Evolutionary conservation across 2,888 invertebrate species (phyloP).

Genomic region (Iselma pallidipennis): DNA sequence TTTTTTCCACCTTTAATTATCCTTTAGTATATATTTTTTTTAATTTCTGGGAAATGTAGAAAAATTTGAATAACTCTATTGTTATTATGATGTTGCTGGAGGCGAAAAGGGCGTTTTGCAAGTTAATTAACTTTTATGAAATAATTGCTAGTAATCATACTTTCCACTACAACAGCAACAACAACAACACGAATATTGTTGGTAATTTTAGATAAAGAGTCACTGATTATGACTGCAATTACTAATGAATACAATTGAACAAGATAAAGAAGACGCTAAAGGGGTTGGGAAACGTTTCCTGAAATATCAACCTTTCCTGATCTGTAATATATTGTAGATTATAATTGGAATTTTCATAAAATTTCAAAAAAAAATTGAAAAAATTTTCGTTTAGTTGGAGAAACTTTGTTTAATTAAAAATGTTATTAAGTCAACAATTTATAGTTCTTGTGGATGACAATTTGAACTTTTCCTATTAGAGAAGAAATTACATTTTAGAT

Average conservation of each 20-base stretch:
- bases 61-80: not conserved
- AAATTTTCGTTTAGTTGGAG: not conserved
- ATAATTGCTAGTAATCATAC: conserved; percentile 4
- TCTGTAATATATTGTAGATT: no score
- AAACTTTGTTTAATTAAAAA: not conserved
- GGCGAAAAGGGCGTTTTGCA: not conserved
- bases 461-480: not conserved
- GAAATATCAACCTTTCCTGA: not conserved
- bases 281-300: not conserved
- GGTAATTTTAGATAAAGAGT: not conserved
- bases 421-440: not conserved
- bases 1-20: not conserved
- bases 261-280: not conserved
- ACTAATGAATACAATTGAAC: not conserved
- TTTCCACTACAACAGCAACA: not conserved
- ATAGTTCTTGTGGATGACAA: not conserved
- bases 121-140: conserved; percentile 6
- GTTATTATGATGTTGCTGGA: not conserved
- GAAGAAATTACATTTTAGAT: not conserved
- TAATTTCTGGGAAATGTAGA: not conserved
- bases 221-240: not conserved
- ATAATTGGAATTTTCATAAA: not conserved
- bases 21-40: no score
- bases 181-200: not conserved
- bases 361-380: not conserved